Evolutionary conservation across 2,888 invertebrate species (phyloP), one percentile per base, ranked within the genome.

Genomic region (Blastobasis lacticolella): DNA sequence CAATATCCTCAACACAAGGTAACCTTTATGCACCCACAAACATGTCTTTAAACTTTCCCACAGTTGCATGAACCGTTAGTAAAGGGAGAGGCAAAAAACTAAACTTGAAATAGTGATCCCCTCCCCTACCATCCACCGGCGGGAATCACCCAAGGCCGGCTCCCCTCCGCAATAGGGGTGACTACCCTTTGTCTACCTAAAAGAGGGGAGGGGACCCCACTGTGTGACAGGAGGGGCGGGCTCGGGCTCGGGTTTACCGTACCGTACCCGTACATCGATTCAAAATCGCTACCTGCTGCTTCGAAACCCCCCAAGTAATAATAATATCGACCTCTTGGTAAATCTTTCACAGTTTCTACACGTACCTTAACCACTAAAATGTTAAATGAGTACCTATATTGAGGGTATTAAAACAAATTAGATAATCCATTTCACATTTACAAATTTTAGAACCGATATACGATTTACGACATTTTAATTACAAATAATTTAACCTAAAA

Each of bases 121-220:
- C 74, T 75, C 78, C 77, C 80, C 77, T 76, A 70, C 78, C 77
- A 69, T 75, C 79, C 78, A 71, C 77, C 78, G 71, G 77, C 74
- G 71, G 64, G 70, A 70, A 72, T 76, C 78, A 78, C 80, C 79
- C 78, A 77, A 77, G 79, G 80, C 78, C 73, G 67, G 73, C 78
- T 78, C 84, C 85, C 85, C 85, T 85, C 77, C 69, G 82, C 49
- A 67, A 73, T 75, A 77, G 79, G 87, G 86, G 85, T 78, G 82
- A 80, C 79, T 84, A 84, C 87, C 86, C 86, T 86, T 85, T 87
- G 87, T 82, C 80, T 81, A 73, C 82, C 84, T 75, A 79, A 78
- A 67, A 67, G 73, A 79, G 77, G 84, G 84, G 85, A 80, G 85
- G 85, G 78, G 73, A 80, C 81, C 86, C 86, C 86, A 81, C 81